Percentiles rank a stretch among this genome's conserved stretches.
Conservation (phyloP, 2,888 invertebrate genomes). For the Apamea sordens region DNA sequence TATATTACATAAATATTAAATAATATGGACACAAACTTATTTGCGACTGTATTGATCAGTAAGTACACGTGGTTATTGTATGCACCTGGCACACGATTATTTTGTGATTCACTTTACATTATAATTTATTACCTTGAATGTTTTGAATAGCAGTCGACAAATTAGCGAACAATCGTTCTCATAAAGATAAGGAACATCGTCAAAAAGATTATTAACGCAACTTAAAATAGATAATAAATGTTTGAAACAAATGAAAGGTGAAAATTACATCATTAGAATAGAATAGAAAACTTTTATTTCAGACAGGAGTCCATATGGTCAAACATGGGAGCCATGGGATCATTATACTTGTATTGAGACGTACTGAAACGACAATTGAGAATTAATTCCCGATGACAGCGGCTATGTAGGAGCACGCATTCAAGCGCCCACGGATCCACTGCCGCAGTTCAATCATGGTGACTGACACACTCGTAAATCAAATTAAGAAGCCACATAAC, state of each 20-base stretch:
- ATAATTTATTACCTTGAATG: conserved; percentile 9
- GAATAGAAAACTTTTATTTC: too few species aligned
- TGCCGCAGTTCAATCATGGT: conserved; percentile 48
- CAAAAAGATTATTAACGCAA: conserved; percentile 2
- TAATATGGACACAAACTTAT: conserved; percentile 56
- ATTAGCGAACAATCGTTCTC: not conserved
- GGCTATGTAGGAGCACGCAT: conserved; percentile 47
- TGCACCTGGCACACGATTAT: not conserved
- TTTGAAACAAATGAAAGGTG: not conserved
- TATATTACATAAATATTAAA: conserved; percentile 72
- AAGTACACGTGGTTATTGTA: conserved; percentile 55
- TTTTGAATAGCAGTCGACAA: conserved; percentile 6
- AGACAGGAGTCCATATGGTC: too few species aligned
- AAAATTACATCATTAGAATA: conserved; percentile 22
- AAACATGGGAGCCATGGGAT: too few species aligned
- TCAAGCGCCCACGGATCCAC: conserved; percentile 58
- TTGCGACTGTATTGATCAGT: conserved; percentile 47
- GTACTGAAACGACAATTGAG: conserved; percentile 41
- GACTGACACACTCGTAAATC: conserved; percentile 64
- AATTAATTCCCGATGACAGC: conserved; percentile 57
- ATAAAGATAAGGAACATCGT: not conserved
- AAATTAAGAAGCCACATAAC: conserved; percentile 63
- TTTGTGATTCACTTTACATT: conserved; percentile 21
- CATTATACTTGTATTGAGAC: not conserved
- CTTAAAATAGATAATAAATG: not conserved